Percentiles rank a stretch among this genome's conserved stretches.
These are phyloP conservation scores for Medauroidea extradentata DNA, from an alignment of 1,140 invertebrate genomes.

Conservation along the genomic window DNA sequence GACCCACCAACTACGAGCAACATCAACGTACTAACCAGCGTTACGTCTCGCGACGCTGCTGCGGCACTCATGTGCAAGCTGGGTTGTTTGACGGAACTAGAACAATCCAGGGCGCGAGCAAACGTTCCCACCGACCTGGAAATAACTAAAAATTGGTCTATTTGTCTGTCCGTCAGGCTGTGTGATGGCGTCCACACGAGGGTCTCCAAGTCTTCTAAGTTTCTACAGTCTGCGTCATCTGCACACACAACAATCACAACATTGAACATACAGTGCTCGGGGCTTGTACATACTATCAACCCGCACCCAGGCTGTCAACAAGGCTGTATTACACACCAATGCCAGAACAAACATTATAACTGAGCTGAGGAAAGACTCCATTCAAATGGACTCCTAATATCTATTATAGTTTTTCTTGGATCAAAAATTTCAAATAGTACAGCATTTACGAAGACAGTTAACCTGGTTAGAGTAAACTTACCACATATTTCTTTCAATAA, in stretches of 20 bases:
- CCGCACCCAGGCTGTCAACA: neutral
- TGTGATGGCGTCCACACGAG: conserved; percentile 92
- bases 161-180: conserved; percentile 87
- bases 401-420: too few relatives aligned
- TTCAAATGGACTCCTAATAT: too few relatives aligned
- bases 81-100: conserved; percentile 96
- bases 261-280: neutral
- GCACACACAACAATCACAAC: conserved; percentile 10
- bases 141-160: conserved; percentile 98
- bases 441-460: too few relatives aligned
- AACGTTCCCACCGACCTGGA: conserved; percentile 97
- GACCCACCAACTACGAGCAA: neutral
- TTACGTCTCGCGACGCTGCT: conserved; percentile 96
- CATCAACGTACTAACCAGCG: conserved; percentile 60
- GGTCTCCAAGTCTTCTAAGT: conserved; percentile 78
- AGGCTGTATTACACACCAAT: neutral
- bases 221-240: conserved; percentile 72
- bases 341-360: neutral
- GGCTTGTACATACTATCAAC: neutral
- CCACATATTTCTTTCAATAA: too few relatives aligned
- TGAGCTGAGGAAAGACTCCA: conserved; percentile 13
- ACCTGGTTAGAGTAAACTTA: too few relatives aligned
- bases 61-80: conserved; percentile 98
- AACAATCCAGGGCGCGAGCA: conserved; percentile 96
- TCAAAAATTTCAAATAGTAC: too few relatives aligned